A percentile compares a stretch with the other conserved stretches of the same genome.
Conservation (phyloP, 2,113 vertebrate species). For the Equus przewalskii region DNA sequence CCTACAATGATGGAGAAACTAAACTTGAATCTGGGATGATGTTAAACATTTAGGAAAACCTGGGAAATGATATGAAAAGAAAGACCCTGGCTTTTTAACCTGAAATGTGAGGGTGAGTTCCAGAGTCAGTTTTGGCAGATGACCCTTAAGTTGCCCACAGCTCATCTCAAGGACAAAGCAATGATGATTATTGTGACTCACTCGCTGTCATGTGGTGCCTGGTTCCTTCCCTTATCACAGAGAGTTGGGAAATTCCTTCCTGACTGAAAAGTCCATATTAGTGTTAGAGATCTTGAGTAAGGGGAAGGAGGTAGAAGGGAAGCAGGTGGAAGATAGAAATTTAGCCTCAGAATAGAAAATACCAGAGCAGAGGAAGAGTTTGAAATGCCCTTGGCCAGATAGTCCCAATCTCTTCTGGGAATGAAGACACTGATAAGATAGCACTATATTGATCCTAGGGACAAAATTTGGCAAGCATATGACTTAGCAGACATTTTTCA, state of each 20-base stretch:
- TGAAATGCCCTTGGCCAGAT: constrained; percentile 35
- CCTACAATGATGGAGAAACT: background rate
- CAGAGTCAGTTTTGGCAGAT: constrained; percentile 53
- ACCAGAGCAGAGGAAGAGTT: constrained; percentile 25
- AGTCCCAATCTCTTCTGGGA: constrained; percentile 21
- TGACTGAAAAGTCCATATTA: constrained; percentile 25
- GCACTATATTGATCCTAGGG: constrained; percentile 11
- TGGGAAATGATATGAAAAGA: constrained; percentile 28
- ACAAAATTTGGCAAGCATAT: background rate
- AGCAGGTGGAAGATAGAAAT: constrained; percentile 4
- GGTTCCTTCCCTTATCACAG: constrained; percentile 5
- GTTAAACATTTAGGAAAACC: background rate
- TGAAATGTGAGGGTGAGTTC: constrained; percentile 42
- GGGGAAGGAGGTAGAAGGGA: constrained; percentile 20
- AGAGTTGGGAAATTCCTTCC: background rate
- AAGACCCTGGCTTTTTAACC: constrained; percentile 8
- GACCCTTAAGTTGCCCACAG: background rate
- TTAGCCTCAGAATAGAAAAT: constrained; percentile 12
- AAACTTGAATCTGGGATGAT: background rate
- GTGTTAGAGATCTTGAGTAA: background rate
- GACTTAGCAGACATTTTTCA: constrained; percentile 3
- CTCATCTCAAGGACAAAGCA: constrained; percentile 42
- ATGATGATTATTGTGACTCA: background rate
- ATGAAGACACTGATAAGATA: constrained; percentile 36
- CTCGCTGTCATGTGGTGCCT: background rate